phyloP scores from a whole-genome alignment of 2,797 vertebrate species.

The Tauraco hartlaubi region DNA sequence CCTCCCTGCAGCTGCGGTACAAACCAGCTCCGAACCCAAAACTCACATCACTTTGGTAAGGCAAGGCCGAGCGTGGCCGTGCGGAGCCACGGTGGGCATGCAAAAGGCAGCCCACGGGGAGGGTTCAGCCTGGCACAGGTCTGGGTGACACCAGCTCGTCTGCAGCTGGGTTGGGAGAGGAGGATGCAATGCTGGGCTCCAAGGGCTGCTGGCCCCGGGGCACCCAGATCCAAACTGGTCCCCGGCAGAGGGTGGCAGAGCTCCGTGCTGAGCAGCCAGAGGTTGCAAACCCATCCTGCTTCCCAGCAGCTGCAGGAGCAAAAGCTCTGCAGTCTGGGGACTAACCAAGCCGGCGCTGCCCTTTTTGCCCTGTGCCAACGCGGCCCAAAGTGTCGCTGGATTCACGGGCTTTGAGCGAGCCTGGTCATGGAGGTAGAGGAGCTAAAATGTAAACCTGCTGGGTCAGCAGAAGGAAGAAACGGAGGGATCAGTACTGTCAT shows the following conservation, averaged over 20 bases:
- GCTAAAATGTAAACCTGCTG: background rate
- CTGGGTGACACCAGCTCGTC: background rate
- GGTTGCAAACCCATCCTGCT: background rate
- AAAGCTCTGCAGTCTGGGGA: background rate
- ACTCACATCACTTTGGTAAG: rapidly evolving
- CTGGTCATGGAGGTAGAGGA: rapidly evolving
- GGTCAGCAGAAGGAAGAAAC: rapidly evolving
- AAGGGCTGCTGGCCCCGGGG: background rate
- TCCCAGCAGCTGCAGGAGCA: background rate
- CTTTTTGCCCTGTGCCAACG: background rate
- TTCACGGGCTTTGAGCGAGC: rapidly evolving
- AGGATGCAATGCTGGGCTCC: background rate
- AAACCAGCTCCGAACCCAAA: background rate
- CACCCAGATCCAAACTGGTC: background rate
- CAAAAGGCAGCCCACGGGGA: background rate
- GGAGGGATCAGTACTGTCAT: background rate
- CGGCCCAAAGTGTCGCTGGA: rapidly evolving
- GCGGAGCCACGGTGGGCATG: rapidly evolving
- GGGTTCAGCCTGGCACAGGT: background rate
- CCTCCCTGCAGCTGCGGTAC: rapidly evolving
- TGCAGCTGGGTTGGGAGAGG: background rate
- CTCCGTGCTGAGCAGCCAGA: background rate
- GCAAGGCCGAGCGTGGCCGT: background rate
- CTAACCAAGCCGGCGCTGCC: rapidly evolving
- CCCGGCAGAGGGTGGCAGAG: slow-evolving; percentile 6